phyloP scores from a whole-genome alignment of 2,113 vertebrate species.

The Sapayoa aenigma region DNA sequence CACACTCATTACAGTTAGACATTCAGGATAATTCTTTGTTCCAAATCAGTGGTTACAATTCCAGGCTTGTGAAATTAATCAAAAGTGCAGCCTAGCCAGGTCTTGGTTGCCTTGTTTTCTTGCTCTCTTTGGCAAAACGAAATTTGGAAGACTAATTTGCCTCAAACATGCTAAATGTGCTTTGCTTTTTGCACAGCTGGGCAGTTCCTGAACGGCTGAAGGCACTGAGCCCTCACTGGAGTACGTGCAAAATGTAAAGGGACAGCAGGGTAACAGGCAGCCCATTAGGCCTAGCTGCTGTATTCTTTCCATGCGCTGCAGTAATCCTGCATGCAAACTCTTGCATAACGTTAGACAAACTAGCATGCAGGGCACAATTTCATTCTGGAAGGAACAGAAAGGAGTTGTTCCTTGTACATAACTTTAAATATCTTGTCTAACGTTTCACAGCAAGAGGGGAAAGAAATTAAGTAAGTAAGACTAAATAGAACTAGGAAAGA shows the following conservation, averaged over 20 bases:
- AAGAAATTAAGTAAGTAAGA: not conserved
- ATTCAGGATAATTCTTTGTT: not conserved
- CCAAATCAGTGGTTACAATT: not conserved
- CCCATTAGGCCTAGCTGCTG: not conserved
- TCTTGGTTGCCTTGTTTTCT: not conserved
- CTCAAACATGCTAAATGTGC: not conserved
- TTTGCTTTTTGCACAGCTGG: conserved; percentile 13
- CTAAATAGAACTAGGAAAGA: not conserved
- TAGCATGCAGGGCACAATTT: not conserved
- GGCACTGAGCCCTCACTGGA: not conserved
- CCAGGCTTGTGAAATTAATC: not conserved
- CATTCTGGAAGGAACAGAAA: not conserved
- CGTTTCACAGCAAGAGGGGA: not conserved
- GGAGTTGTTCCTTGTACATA: not conserved
- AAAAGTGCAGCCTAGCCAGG: not conserved
- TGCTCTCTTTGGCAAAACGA: not conserved
- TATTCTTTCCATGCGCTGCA: not conserved
- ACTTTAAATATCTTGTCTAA: not conserved
- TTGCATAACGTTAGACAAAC: not conserved
- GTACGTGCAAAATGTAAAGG: not conserved
- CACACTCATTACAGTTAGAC: not conserved
- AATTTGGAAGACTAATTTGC: not conserved
- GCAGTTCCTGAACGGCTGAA: not conserved
- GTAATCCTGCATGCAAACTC: not conserved
- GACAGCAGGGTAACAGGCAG: not conserved